These are phyloP conservation scores for Aldrovandia affinis DNA, from an alignment of 2,797 vertebrate genomes.

Conservation along the genomic window DNA sequence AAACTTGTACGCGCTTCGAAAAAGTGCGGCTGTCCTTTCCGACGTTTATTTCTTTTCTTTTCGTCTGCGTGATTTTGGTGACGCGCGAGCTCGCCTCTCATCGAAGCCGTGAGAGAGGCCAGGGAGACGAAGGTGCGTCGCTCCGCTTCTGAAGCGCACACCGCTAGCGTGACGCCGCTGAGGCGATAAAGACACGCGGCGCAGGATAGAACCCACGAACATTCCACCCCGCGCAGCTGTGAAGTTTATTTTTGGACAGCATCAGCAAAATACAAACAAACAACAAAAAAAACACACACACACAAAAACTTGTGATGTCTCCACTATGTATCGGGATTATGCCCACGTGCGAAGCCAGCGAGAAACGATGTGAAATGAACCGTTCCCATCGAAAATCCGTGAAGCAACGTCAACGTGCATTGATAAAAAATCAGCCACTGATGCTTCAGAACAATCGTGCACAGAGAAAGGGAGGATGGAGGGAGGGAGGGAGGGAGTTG, in stretches of 20 bases:
- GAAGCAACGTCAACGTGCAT: neutral
- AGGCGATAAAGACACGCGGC: no score
- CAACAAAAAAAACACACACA: neutral
- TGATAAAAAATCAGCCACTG: neutral
- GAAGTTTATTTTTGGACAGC: neutral
- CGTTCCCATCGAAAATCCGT: neutral
- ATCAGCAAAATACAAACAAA: neutral
- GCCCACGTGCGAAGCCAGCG: neutral
- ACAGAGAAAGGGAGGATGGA: neutral
- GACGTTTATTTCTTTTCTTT: no score
- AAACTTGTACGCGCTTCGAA: neutral
- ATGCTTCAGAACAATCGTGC: neutral
- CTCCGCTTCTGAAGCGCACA: neutral
- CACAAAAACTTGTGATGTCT: neutral
- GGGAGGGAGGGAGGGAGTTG: neutral
- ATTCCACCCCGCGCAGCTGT: neutral
- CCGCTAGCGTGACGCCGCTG: no score
- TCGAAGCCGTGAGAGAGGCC: neutral
- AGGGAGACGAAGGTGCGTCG: neutral
- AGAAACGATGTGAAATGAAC: neutral
- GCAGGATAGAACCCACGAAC: neutral
- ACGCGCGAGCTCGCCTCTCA: neutral
- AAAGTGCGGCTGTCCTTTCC: neutral
- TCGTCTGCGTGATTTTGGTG: neutral
- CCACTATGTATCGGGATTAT: neutral